These are phyloP conservation scores for Mixornis gularis DNA, from an alignment of 2,113 vertebrate species.

Conservation along the genomic window DNA sequence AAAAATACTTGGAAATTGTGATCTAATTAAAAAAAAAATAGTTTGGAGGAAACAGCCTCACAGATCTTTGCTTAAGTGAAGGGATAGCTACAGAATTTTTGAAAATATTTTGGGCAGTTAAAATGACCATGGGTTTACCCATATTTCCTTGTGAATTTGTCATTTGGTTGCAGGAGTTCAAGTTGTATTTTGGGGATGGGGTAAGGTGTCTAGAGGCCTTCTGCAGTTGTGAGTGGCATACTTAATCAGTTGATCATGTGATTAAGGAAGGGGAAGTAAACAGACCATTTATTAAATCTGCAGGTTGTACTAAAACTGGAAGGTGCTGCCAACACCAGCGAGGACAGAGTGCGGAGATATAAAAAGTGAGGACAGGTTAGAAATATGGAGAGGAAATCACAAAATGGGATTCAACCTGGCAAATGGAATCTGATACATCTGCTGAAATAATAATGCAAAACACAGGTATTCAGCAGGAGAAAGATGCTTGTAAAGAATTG, in stretches of 20 bases:
- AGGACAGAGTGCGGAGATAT: neutral
- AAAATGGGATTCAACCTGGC: conserved; percentile 31
- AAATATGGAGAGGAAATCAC: conserved; percentile 34
- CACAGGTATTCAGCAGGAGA: neutral
- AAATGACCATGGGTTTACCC: neutral
- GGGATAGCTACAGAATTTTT: neutral
- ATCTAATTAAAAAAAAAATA: neutral
- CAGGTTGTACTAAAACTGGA: neutral
- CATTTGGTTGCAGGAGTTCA: neutral
- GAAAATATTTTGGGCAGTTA: neutral
- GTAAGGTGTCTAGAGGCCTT: neutral
- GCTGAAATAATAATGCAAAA: conserved; percentile 32
- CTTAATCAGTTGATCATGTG: neutral
- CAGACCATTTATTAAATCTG: conserved; percentile 1
- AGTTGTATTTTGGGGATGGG: neutral
- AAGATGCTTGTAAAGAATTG: neutral
- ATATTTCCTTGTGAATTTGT: neutral
- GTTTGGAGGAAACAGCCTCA: neutral
- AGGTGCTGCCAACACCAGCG: neutral
- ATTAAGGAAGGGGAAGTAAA: conserved; percentile 3
- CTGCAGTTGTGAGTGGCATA: neutral
- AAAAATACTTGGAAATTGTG: neutral
- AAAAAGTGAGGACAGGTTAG: conserved; percentile 21
- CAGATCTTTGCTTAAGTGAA: neutral
- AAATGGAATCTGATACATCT: conserved; percentile 12